Conservation (phyloP, 2,888 invertebrate genomes). For the Flexamia atlantica region DNA sequence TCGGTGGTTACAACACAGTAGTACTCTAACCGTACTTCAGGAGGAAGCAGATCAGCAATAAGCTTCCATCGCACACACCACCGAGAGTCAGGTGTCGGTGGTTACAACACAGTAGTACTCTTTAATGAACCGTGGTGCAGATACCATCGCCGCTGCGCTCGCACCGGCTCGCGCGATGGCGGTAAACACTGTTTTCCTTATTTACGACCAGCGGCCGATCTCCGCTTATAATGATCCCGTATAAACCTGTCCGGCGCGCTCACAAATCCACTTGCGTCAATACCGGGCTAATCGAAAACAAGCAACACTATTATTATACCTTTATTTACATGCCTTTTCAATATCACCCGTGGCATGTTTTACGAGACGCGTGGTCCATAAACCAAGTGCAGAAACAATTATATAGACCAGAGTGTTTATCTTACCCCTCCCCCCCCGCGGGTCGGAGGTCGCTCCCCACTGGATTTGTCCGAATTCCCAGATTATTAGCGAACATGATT, state of each 20-base stretch:
- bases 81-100: neutral
- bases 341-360: constrained; percentile 56
- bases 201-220: constrained; percentile 54
- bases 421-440: constrained; percentile 10
- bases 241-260: constrained; percentile 55
- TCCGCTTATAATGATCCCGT: constrained; percentile 57
- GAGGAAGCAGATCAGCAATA: too few species aligned
- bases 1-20: too few species aligned
- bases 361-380: constrained; percentile 29
- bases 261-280: constrained; percentile 56
- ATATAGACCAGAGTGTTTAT: constrained; percentile 31
- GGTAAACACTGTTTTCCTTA: constrained; percentile 54
- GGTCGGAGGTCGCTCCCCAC: constrained; percentile 4
- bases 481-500: constrained; percentile 26
- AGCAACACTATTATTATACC: constrained; percentile 58
- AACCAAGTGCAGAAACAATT: constrained; percentile 52
- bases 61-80: neutral
- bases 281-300: constrained; percentile 58
- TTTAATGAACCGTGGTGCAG: neutral
- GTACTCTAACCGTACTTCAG: too few species aligned
- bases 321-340: constrained; percentile 60
- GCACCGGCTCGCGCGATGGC: neutral
- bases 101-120: neutral
- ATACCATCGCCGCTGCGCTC: neutral
- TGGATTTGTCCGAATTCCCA: constrained; percentile 32